phyloP scores from a whole-genome alignment of 2,888 invertebrate species.

The Sicus ferrugineus region DNA sequence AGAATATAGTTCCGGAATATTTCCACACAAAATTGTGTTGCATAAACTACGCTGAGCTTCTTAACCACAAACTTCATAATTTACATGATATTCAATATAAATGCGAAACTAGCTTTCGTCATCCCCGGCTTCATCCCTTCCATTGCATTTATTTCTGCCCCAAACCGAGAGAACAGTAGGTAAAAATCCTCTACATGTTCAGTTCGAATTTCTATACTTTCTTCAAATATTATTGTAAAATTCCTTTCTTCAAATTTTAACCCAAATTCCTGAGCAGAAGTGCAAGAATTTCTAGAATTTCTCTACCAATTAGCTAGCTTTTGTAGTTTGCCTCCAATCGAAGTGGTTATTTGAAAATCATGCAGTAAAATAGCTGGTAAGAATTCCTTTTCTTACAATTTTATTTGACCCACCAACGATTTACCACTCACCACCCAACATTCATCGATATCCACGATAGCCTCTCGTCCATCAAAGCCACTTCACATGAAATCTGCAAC shows the following conservation, averaged over 20 bases:
- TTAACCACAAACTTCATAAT: background rate
- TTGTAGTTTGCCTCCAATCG: background rate
- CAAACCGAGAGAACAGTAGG: too few species aligned
- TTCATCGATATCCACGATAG: background rate
- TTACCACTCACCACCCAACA: background rate
- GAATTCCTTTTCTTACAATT: conserved; percentile 10
- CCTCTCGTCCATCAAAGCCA: background rate
- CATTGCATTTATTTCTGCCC: too few species aligned
- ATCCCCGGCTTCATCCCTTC: too few species aligned
- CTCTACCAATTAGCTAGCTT: background rate
- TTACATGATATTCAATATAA: too few species aligned
- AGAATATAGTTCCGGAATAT: too few species aligned
- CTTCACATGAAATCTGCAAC: too few species aligned
- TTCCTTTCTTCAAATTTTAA: background rate
- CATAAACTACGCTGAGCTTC: background rate
- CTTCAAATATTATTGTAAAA: background rate
- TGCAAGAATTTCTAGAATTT: background rate
- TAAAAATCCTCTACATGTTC: too few species aligned
- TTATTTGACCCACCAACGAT: background rate
- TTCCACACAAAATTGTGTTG: too few species aligned
- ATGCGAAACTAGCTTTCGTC: too few species aligned
- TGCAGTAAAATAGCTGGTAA: background rate
- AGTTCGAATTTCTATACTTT: background rate
- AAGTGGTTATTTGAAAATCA: background rate
- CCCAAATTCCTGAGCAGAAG: background rate